These are phyloP conservation scores for Microtus pennsylvanicus DNA, from an alignment of 2,113 vertebrate genomes.

Conservation along the genomic window DNA sequence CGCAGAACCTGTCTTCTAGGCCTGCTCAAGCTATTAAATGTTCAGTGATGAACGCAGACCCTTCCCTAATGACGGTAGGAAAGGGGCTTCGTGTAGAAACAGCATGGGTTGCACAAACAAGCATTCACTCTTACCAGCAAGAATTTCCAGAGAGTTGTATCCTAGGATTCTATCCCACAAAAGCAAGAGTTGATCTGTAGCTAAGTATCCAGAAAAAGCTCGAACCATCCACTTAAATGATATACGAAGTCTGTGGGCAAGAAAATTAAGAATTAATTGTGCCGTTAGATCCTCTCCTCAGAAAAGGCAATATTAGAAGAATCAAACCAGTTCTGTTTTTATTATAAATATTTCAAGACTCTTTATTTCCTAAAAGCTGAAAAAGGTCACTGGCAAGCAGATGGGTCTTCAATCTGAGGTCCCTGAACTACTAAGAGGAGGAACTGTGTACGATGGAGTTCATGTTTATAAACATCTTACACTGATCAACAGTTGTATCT, in stretches of 20 bases:
- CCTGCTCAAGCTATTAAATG: background rate
- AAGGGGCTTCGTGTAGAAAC: slow-evolving; percentile 3
- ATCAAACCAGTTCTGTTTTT: background rate
- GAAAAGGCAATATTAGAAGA: background rate
- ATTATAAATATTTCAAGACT: slow-evolving; percentile 21
- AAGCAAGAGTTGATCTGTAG: slow-evolving; percentile 97
- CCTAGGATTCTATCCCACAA: slow-evolving; percentile 98
- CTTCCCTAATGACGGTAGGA: background rate
- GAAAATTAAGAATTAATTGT: slow-evolving; percentile 52
- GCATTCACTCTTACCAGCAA: slow-evolving; percentile 90
- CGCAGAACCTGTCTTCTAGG: background rate
- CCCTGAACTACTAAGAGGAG: background rate
- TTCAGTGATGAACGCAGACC: background rate
- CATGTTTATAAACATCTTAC: background rate
- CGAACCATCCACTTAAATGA: slow-evolving; percentile 99
- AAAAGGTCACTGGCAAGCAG: background rate
- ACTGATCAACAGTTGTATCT: background rate
- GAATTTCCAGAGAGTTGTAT: slow-evolving; percentile 96
- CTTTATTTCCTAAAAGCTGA: background rate
- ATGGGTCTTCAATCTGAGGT: background rate
- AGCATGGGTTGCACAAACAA: slow-evolving; percentile 60
- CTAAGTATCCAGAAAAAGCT: slow-evolving; percentile 98
- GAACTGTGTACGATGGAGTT: background rate
- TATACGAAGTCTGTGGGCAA: slow-evolving; percentile 92
- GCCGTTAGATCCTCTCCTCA: background rate